Evolutionary conservation across 2,113 vertebrate species (phyloP).

Genomic region (Pagrus major): DNA sequence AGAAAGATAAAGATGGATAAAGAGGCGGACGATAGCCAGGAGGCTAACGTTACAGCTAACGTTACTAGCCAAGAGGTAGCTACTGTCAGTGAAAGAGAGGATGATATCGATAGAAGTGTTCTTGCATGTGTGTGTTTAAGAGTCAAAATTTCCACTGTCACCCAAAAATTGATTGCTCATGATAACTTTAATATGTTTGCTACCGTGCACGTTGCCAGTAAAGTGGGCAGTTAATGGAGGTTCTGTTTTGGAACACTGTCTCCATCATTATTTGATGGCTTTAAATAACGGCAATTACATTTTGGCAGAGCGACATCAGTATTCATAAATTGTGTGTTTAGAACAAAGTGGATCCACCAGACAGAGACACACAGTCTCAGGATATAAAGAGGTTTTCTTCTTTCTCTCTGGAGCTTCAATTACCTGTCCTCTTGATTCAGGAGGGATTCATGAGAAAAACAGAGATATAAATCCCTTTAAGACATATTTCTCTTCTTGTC

Average conservation of each 20-base stretch:
- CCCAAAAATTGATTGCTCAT: neutral
- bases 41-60: no score
- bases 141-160: no score
- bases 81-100: no score
- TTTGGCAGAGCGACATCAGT: neutral
- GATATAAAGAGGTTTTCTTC: neutral
- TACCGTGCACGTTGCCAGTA: neutral
- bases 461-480: neutral
- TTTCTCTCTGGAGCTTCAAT: neutral
- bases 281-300: slow-evolving; percentile 11
- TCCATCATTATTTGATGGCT: neutral
- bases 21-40: no score
- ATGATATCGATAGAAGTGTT: no score
- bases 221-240: neutral
- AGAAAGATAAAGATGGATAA: no score
- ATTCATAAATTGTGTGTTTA: slow-evolving; percentile 8
- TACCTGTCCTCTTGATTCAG: neutral
- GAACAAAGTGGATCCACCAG: slow-evolving; percentile 13
- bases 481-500: neutral
- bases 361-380: neutral
- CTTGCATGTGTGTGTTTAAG: no score
- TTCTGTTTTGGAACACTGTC: neutral
- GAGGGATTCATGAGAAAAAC: neutral
- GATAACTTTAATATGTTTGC: neutral
- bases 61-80: no score